A percentile compares a stretch with the other conserved stretches of the same genome.
phyloP scores from a whole-genome alignment of 2,113 vertebrate species.

The Erythrocercus mccallii region DNA sequence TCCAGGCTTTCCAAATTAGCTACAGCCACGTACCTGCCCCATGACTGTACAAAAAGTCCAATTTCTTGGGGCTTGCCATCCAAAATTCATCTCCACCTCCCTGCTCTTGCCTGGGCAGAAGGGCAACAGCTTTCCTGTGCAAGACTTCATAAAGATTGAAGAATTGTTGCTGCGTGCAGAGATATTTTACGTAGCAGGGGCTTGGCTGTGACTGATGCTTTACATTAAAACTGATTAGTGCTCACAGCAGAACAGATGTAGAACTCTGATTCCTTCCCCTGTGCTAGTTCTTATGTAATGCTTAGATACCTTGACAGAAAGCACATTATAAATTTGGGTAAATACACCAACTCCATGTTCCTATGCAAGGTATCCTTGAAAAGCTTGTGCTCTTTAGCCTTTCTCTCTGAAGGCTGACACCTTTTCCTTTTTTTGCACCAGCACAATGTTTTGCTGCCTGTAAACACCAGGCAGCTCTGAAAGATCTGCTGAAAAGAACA shows the following conservation, averaged over 20 bases:
- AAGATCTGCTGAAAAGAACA: neutral
- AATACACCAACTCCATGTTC: neutral
- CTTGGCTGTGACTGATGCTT: constrained; percentile 5
- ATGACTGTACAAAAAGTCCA: neutral
- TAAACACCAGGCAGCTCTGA: neutral
- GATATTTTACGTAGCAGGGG: neutral
- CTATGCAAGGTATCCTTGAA: neutral
- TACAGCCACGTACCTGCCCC: neutral
- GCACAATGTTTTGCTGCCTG: neutral
- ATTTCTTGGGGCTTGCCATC: neutral
- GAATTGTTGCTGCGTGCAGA: neutral
- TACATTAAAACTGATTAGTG: neutral
- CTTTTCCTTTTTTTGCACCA: neutral
- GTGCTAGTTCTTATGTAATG: neutral
- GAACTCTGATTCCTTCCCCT: neutral
- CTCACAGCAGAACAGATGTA: neutral
- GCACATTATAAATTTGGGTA: neutral
- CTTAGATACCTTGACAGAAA: neutral
- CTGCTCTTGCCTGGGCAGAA: neutral
- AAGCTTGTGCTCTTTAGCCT: neutral
- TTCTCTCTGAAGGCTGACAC: neutral
- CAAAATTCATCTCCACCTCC: neutral
- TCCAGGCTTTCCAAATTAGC: neutral
- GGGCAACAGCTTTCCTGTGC: neutral
- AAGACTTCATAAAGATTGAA: neutral